Conservation (phyloP, 2,888 invertebrate genomes). For the Ormyrus nitidulus region DNA sequence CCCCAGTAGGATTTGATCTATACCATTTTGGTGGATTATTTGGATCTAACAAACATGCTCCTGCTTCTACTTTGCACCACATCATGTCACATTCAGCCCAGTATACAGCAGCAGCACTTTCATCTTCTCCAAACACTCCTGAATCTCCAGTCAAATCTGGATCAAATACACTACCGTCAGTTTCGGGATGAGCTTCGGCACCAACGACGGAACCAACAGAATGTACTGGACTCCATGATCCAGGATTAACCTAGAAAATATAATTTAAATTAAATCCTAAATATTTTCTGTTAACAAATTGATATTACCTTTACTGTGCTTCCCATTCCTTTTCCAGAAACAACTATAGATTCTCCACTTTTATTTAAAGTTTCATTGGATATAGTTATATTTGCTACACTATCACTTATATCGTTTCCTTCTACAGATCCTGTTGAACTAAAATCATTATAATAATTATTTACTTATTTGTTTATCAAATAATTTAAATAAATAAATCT, state of each 20-base stretch:
- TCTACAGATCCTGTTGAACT: conserved; percentile 67
- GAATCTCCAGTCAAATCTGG: conserved; percentile 83
- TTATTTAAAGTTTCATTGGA: conserved; percentile 73
- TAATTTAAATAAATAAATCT: conserved; percentile 20
- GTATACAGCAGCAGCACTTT: conserved; percentile 82
- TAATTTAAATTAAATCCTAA: conserved; percentile 5
- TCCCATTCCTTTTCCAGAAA: conserved; percentile 73
- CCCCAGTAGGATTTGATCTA: conserved; percentile 2
- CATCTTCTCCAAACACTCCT: conserved; percentile 88
- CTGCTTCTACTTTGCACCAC: conserved; percentile 89
- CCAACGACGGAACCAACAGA: conserved; percentile 90
- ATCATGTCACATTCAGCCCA: conserved; percentile 89
- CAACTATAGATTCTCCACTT: conserved; percentile 72
- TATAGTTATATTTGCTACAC: conserved; percentile 72
- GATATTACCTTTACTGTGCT: conserved; percentile 70
- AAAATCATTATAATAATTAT: conserved; percentile 5
- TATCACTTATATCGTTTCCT: conserved; percentile 62
- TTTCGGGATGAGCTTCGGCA: conserved; percentile 90
- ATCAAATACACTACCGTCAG: conserved; percentile 88
- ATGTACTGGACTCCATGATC: conserved; percentile 92
- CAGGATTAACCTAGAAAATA: conserved; percentile 78
- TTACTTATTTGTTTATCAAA: not conserved
- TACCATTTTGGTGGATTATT: conserved; percentile 87
- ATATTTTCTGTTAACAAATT: conserved; percentile 12
- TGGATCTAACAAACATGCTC: conserved; percentile 87